Conservation (phyloP, 2,797 vertebrate genomes). For the Sardinella longiceps region DNA sequence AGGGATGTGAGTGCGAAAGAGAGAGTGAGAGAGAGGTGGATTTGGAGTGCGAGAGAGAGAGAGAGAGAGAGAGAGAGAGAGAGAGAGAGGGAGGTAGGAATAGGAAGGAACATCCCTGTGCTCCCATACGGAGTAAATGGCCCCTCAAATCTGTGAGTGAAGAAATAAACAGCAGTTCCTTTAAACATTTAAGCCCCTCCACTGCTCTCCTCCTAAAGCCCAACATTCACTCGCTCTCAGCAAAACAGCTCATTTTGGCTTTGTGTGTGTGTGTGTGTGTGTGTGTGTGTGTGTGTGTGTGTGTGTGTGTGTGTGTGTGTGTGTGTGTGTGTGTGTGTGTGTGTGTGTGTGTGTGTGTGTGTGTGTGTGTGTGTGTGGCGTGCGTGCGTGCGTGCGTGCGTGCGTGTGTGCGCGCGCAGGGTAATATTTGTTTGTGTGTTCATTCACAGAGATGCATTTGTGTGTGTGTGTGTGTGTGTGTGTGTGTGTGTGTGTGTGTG, state of each 20-base stretch:
- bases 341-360: neutral
- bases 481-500: neutral
- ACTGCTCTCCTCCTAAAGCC: neutral
- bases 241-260: neutral
- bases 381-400: neutral
- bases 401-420: slow-evolving; percentile 3
- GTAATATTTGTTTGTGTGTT: neutral
- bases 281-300: neutral
- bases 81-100: neutral
- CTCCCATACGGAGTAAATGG: neutral
- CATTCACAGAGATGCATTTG: too few species aligned
- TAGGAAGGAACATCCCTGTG: neutral
- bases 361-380: too few species aligned
- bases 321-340: neutral
- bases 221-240: neutral
- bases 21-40: neutral
- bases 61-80: neutral
- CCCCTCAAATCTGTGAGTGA: neutral
- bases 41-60: neutral
- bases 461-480: slow-evolving; percentile 2
- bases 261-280: neutral
- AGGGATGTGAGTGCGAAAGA: neutral
- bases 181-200: slow-evolving; percentile 18
- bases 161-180: neutral
- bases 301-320: neutral